Evolutionary conservation across 1,140 invertebrate species (phyloP), one percentile per base, ranked within the genome.

Genomic region (Tribolium castaneum): DNA sequence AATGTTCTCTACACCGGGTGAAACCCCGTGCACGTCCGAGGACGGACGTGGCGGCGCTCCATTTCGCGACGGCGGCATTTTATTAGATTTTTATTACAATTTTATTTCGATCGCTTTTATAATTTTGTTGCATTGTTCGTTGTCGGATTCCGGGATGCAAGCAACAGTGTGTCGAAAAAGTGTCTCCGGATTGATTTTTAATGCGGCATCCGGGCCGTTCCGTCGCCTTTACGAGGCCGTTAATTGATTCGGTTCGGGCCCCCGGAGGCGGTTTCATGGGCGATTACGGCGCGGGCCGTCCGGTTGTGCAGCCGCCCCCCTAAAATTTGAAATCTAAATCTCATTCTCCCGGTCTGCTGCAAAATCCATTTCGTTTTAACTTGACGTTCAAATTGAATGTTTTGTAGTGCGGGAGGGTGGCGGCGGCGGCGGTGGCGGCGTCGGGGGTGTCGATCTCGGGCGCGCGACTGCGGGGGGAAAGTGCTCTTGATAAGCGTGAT

Each of bases 401-500:
- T 86, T 86, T 85, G 83, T 85, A 88, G 88, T 88, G 87, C 78
- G 79, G 76, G 78, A 70, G 86, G 87, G 87, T 86, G 87, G 88
- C 85, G 86, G 86, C 86, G 88, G 56, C 50, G 16, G 76, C 16
- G 54, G 49, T 52, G 74, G 70, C 51, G 88, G 87, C 87, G 87
- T 87, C 86, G 87, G 85, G 86, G 87, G 87, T 86, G 83, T 50
- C 50, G 70, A 51, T 72, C 70, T 72, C 70, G 70, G 70, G 70
- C 50, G 70, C 70, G 50, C 39, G 50, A 72, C 70, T 72, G 70
- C 72, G 86, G 88, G 88, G 90, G 89, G 90, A 90, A 90, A 90
- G 89, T 90, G 88, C 89, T 90, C 89, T 91, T 91, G 90, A 91
- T 91, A 91, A 91, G 90, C 90, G 90, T 90, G 90, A 91, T 91